Percentiles rank a stretch among this genome's conserved stretches.
phyloP scores from a whole-genome alignment of 2,113 vertebrate genomes.

The Plecotus auritus region DNA sequence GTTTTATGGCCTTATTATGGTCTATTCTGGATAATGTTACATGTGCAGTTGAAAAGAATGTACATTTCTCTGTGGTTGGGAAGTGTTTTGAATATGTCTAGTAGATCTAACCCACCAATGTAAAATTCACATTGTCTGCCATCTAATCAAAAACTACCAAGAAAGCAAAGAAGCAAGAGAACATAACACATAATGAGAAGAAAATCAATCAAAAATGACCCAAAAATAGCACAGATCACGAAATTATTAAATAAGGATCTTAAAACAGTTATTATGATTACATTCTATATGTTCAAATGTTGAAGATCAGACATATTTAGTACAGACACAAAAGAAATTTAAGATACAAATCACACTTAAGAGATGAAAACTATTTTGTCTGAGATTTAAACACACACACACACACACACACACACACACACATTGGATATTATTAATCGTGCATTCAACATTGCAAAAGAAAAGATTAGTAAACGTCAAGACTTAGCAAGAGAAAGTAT shows the following conservation, averaged over 20 bases:
- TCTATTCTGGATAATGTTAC: not conserved
- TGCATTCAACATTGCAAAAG: not conserved
- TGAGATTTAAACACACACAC: not conserved
- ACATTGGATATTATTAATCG: not conserved
- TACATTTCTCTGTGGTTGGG: not conserved
- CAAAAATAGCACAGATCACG: not conserved
- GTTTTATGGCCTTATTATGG: not conserved
- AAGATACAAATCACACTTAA: not conserved
- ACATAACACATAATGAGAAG: not conserved
- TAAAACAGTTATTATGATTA: not conserved
- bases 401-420: not conserved
- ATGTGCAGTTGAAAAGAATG: not conserved
- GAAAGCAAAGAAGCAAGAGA: not conserved
- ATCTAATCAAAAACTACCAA: not conserved
- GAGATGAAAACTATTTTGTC: not conserved
- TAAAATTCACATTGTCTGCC: not conserved
- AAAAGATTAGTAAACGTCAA: not conserved
- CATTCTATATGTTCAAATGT: not conserved
- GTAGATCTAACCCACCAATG: not conserved
- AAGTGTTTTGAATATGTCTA: not conserved
- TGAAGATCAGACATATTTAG: not conserved
- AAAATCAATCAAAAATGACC: not conserved
- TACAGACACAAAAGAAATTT: not conserved
- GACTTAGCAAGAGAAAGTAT: not conserved
- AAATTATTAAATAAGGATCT: not conserved